A percentile compares a stretch with the other conserved stretches of the same genome.
These are phyloP conservation scores for Enteromius viviparus DNA, from an alignment of 2,797 vertebrate species.

Conservation along the genomic window DNA sequence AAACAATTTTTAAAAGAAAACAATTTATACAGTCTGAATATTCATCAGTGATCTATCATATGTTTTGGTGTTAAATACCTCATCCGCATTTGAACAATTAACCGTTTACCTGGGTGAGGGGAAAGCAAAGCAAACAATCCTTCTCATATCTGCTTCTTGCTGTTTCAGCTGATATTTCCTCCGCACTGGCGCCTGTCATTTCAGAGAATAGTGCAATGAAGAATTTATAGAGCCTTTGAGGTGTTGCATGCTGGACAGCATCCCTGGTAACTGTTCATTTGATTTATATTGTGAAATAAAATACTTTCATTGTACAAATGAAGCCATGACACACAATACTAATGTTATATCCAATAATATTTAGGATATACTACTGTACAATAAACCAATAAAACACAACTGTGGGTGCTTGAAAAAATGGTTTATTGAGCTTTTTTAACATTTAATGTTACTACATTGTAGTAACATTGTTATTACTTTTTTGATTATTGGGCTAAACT, in stretches of 20 bases:
- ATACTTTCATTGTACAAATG: constrained; percentile 10
- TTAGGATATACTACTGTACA: background rate
- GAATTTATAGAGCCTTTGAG: constrained; percentile 19
- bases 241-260: constrained; percentile 7
- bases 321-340: background rate
- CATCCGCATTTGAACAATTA: background rate
- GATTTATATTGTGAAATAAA: constrained; percentile 16
- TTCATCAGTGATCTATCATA: background rate
- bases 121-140: constrained; percentile 22
- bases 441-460: background rate
- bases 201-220: constrained; percentile 19
- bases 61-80: background rate
- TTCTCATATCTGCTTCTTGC: constrained; percentile 10
- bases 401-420: background rate
- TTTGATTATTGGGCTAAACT: background rate
- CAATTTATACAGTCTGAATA: background rate
- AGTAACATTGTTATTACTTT: background rate
- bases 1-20: background rate
- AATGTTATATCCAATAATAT: constrained; percentile 1
- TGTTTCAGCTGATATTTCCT: constrained; percentile 36
- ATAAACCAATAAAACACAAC: background rate
- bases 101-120: background rate
- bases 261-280: constrained; percentile 1
- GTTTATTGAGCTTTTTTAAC: background rate
- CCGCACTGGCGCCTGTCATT: constrained; percentile 12